Conservation (phyloP, 30 jellyfish, hydroid and myxozoan genomes). For the Mastigias papua region DNA sequence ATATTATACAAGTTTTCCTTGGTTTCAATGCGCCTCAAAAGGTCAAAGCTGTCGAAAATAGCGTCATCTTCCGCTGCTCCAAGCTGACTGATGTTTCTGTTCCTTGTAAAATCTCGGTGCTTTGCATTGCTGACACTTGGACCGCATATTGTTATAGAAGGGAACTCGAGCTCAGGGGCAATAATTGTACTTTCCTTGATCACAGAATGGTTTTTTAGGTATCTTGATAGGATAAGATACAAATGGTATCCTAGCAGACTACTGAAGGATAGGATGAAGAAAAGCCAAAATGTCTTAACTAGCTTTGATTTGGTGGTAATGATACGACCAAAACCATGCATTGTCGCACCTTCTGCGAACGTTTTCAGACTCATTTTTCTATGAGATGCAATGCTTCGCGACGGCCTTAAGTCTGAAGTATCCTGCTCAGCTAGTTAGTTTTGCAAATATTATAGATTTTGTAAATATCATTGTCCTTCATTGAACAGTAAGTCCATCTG, state of each 20-base stretch:
- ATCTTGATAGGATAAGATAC: neutral
- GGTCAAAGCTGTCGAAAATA: neutral
- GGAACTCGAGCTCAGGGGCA: slow-evolving; percentile 10
- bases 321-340: slow-evolving; percentile 64
- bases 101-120: neutral
- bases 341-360: slow-evolving; percentile 38
- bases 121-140: neutral
- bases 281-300: slow-evolving; percentile 23
- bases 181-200: slow-evolving; percentile 2
- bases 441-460: too few species aligned
- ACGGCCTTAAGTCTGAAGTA: neutral
- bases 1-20: slow-evolving; percentile 2
- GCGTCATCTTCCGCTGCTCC: neutral
- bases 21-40: neutral
- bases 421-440: too few species aligned
- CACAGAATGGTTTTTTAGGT: neutral
- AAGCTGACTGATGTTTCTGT: neutral
- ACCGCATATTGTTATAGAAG: slow-evolving; percentile 41
- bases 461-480: too few species aligned
- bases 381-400: neutral
- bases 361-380: slow-evolving; percentile 45
- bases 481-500: too few species aligned
- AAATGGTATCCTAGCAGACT: neutral
- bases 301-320: slow-evolving; percentile 12
- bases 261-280: slow-evolving; percentile 6